Conservation (phyloP, 2,113 vertebrate species). For the Polyodon spathula region DNA sequence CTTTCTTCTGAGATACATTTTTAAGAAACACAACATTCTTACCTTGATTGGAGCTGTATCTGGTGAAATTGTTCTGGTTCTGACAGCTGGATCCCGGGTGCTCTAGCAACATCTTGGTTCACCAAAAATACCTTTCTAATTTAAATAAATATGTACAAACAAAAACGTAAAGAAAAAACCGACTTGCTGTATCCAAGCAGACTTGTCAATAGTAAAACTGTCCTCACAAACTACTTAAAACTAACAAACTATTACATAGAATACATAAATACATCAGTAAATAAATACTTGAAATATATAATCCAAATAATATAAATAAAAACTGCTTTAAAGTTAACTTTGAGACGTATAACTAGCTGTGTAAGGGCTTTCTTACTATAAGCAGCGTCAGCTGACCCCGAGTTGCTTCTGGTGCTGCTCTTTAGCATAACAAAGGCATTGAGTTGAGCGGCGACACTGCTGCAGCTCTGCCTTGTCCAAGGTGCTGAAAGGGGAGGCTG, state of each 20-base stretch:
- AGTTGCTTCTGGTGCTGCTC: slow-evolving; percentile 21
- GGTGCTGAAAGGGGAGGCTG: slow-evolving; percentile 56
- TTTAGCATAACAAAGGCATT: slow-evolving; percentile 31
- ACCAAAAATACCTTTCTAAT: slow-evolving; percentile 11
- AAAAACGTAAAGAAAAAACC: background rate
- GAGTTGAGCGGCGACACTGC: slow-evolving; percentile 8
- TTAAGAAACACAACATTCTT: slow-evolving; percentile 26
- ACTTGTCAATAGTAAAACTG: background rate
- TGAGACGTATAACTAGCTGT: slow-evolving; percentile 21
- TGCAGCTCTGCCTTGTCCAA: slow-evolving; percentile 49
- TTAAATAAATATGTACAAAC: slow-evolving; percentile 9
- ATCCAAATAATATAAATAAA: slow-evolving; percentile 17
- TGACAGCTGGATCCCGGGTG: slow-evolving; percentile 65
- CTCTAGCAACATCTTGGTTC: slow-evolving; percentile 57
- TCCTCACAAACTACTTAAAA: background rate
- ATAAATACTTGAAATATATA: background rate
- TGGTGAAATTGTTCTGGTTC: slow-evolving; percentile 53
- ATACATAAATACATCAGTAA: too few relatives aligned
- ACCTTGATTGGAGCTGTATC: slow-evolving; percentile 61
- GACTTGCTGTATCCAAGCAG: background rate
- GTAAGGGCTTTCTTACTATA: slow-evolving; percentile 26
- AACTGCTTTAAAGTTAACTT: slow-evolving; percentile 38
- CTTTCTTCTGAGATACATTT: background rate
- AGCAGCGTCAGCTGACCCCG: slow-evolving; percentile 44
- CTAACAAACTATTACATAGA: background rate